Evolutionary conservation across 2,113 vertebrate genomes (phyloP), one percentile per base, ranked within the genome.

Genomic region (Ceuthmochares aereus): DNA sequence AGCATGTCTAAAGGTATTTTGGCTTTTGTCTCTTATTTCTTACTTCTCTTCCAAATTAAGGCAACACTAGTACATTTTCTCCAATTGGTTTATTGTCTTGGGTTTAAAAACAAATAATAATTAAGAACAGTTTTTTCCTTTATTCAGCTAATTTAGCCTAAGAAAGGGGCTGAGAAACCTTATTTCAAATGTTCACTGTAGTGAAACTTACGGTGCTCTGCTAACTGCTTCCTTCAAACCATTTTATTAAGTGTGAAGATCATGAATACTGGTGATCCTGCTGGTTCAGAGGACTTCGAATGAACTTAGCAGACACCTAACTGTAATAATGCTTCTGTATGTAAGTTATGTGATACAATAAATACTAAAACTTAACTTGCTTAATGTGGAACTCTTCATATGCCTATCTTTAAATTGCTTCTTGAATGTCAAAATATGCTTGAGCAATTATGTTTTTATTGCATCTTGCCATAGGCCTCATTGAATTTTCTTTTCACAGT

Each of bases 401-500:
- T 70, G 37, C 13, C 37, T 93, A 43, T 68, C 43, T 13, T 79
- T 82, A 60, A 78, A 36, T 34, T 70, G 34, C 6, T 3, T 89
- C n/a, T 79, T 4, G 7, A 0, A 36, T 91, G 34, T 93, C 58
- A 91, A 91, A 87, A 90, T 72, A 27, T 75, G 40, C 62, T 72
- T 55, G 18, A 72, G 37, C 47, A 59, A 51, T 66, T 78, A 32
- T 0, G 2, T 70, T 80, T 66, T 47, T 79, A 14, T 64, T 27
- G 83, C 4, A 2, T 5, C 3, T 14, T 90, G 49, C 56, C 47
- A 36, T 60, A 21, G 78, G 58, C 11, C 49, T 94, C 72, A 91
- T 78, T 87, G 66, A 76, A 52, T 89, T 84, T 95, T 96, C 73
- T 95, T 89, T 91, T 74, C 54, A 79, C 92, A 96, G 94, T 58